A percentile compares a stretch with the other conserved stretches of the same genome.
These are phyloP conservation scores for Mobula birostris DNA, from an alignment of 2,113 vertebrate species.

Conservation along the genomic window DNA sequence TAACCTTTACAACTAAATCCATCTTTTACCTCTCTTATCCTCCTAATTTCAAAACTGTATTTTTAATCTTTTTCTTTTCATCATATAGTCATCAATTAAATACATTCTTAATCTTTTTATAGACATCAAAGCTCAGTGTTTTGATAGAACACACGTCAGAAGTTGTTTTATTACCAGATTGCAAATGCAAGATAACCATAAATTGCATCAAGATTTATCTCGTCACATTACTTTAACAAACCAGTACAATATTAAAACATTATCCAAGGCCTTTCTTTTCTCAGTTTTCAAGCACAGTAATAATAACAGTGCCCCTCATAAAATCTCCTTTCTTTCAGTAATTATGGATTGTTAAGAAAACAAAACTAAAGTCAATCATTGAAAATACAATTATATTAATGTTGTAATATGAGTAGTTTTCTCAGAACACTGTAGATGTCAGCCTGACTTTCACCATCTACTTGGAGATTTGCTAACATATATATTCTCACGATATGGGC, in stretches of 20 bases:
- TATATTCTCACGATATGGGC: background rate
- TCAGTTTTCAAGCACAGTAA: background rate
- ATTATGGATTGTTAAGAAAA: background rate
- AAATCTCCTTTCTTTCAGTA: background rate
- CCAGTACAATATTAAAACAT: background rate
- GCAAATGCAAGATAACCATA: background rate
- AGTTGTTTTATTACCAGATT: background rate
- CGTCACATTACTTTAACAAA: background rate
- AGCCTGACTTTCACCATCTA: background rate
- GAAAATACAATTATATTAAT: background rate
- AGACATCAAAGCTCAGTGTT: background rate
- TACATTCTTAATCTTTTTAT: too few relatives aligned
- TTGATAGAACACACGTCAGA: background rate
- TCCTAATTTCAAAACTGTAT: too few relatives aligned
- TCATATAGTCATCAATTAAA: too few relatives aligned
- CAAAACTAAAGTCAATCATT: background rate
- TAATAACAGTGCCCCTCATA: background rate
- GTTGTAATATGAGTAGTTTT: background rate
- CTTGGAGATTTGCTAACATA: constrained; percentile 1
- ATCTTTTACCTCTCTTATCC: too few relatives aligned
- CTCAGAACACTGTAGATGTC: background rate
- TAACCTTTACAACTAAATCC: too few relatives aligned
- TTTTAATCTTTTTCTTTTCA: too few relatives aligned
- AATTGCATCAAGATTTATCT: background rate
- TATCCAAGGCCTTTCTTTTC: background rate